Conservation (phyloP, 2,888 invertebrate genomes). For the Drosophila mimica region DNA sequence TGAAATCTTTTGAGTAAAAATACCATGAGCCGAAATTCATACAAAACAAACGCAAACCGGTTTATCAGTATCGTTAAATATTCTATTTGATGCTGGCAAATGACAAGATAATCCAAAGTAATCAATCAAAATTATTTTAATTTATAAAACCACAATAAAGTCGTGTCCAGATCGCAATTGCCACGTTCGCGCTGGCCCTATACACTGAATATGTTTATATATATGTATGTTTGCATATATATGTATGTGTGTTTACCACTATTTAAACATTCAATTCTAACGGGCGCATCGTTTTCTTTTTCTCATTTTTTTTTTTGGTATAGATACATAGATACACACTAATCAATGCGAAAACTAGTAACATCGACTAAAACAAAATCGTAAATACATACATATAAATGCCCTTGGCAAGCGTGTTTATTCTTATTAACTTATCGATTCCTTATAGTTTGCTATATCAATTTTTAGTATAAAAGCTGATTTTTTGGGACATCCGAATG, state of each 20-base stretch:
- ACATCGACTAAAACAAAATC: background rate
- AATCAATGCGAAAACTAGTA: background rate
- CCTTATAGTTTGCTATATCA: background rate
- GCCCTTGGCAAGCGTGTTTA: background rate
- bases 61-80: constrained; percentile 82
- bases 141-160: constrained; percentile 82
- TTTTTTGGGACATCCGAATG: background rate
- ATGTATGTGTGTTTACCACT: background rate
- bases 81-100: constrained; percentile 84
- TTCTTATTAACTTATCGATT: background rate
- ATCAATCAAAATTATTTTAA: constrained; percentile 84
- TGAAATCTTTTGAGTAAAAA: constrained; percentile 52
- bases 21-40: constrained; percentile 49
- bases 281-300: background rate
- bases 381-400: background rate
- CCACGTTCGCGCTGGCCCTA: constrained; percentile 61
- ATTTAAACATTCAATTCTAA: background rate
- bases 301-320: background rate
- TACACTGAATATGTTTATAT: constrained; percentile 4
- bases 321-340: background rate
- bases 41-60: constrained; percentile 76
- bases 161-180: constrained; percentile 73
- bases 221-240: background rate
- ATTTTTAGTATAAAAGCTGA: background rate
- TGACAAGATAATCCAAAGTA: constrained; percentile 84